A percentile compares a stretch with the other conserved stretches of the same genome.
These are phyloP conservation scores for Falco punctatus DNA, from an alignment of 2,113 vertebrate genomes.

Conservation along the genomic window DNA sequence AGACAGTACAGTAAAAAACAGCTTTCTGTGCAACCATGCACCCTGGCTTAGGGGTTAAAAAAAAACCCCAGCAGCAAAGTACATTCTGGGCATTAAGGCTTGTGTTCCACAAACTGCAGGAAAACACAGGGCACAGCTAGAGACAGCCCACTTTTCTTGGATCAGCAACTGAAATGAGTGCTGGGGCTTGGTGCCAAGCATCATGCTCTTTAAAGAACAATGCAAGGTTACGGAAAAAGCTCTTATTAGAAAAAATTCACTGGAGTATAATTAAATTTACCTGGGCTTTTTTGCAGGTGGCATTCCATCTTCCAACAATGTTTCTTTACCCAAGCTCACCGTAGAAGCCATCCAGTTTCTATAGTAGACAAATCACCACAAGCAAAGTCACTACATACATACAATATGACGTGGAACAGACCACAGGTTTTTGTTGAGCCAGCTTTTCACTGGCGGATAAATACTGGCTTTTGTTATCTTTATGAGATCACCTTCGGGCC, in stretches of 20 bases:
- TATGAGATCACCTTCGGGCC: background rate
- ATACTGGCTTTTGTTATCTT: background rate
- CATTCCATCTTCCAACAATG: constrained; percentile 81
- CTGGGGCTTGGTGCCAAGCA: background rate
- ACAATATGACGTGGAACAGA: background rate
- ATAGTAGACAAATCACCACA: constrained; percentile 33
- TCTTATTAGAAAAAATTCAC: background rate
- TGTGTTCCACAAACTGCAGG: background rate
- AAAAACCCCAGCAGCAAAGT: accelerated
- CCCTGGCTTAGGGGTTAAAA: background rate
- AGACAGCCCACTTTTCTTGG: background rate
- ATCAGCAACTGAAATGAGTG: background rate
- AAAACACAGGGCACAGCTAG: background rate
- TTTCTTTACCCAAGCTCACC: constrained; percentile 82
- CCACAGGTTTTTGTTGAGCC: background rate
- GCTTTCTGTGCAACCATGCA: background rate
- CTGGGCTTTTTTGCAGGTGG: constrained; percentile 91
- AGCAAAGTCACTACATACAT: background rate
- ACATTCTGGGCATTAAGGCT: background rate
- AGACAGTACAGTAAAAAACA: background rate
- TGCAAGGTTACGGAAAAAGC: background rate
- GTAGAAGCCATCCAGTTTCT: constrained; percentile 94
- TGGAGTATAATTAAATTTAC: constrained; percentile 62
- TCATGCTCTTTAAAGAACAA: background rate
- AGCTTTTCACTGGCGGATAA: background rate